A percentile compares a stretch with the other conserved stretches of the same genome.
These are phyloP conservation scores for Thymelicus sylvestris DNA, from an alignment of 2,888 invertebrate species.

Conservation along the genomic window DNA sequence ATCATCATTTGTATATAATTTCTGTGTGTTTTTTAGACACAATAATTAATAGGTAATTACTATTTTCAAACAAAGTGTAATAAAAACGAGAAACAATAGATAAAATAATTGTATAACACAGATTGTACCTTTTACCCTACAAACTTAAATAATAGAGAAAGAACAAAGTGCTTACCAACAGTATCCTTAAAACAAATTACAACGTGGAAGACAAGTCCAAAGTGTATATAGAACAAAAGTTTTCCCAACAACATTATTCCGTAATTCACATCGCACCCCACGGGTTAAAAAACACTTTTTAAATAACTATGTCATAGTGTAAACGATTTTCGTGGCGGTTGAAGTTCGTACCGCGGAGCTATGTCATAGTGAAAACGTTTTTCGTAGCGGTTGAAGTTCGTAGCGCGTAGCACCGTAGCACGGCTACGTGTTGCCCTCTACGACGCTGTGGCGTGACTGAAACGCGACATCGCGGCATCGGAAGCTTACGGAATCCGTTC, in stretches of 20 bases:
- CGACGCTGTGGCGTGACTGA: constrained; percentile 66
- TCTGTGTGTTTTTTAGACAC: too few species aligned
- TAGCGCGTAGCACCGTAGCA: constrained; percentile 60
- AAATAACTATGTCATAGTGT: constrained; percentile 32
- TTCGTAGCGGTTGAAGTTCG: constrained; percentile 59
- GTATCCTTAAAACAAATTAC: constrained; percentile 82
- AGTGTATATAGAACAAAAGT: constrained; percentile 80
- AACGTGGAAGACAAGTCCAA: constrained; percentile 83
- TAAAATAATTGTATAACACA: too few species aligned
- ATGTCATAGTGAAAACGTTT: constrained; percentile 27
- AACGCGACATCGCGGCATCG: constrained; percentile 44
- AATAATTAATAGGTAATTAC: too few species aligned
- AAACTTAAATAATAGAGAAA: neutral
- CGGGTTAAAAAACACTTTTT: constrained; percentile 39
- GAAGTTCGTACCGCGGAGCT: constrained; percentile 57
- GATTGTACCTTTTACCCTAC: too few species aligned
- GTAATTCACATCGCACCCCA: constrained; percentile 69
- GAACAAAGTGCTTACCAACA: constrained; percentile 65
- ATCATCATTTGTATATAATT: too few species aligned
- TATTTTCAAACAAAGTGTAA: too few species aligned
- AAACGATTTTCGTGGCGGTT: constrained; percentile 50
- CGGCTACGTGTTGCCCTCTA: constrained; percentile 64
- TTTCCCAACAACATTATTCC: constrained; percentile 81
- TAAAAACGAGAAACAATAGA: too few species aligned
- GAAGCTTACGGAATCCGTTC: constrained; percentile 47